Evolutionary conservation across 2,888 invertebrate genomes (phyloP).

Genomic region (Diadegma fenestrale): DNA sequence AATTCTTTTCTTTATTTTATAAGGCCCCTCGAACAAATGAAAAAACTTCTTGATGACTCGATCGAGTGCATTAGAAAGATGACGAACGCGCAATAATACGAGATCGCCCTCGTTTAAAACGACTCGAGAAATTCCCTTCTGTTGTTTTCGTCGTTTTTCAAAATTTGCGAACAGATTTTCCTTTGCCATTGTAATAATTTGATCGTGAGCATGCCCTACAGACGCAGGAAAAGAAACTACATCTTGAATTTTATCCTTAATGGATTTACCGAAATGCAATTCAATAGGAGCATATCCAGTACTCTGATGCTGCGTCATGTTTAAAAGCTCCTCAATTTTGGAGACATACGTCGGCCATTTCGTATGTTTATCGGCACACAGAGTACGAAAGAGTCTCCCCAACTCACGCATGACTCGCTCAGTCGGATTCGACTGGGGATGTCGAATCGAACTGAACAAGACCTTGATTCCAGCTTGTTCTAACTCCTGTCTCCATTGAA

Average conservation of each 20-base stretch:
- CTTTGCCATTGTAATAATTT: neutral
- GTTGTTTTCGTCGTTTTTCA: neutral
- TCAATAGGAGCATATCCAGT: neutral
- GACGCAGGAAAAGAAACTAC: neutral
- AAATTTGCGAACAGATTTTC: constrained; percentile 3
- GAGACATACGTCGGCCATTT: neutral
- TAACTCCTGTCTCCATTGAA: neutral
- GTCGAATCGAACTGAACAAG: neutral
- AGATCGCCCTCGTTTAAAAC: constrained; percentile 4
- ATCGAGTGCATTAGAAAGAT: constrained; percentile 18
- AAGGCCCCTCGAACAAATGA: constrained; percentile 34
- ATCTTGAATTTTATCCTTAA: neutral
- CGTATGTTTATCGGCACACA: too few relatives aligned
- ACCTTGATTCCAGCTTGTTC: neutral
- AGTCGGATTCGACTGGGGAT: neutral
- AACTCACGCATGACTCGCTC: neutral
- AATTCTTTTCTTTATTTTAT: neutral
- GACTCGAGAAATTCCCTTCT: constrained; percentile 18
- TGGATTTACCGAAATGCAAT: neutral
- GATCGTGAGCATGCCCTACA: neutral
- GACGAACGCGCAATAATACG: constrained; percentile 18
- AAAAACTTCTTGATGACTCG: constrained; percentile 27
- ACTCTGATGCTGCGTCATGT: neutral
- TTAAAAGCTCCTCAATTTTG: neutral
- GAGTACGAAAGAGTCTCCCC: too few relatives aligned